Base-by-base conservation (phyloP, 1,140 invertebrate genomes). In the Whitmania pigra region DNA sequence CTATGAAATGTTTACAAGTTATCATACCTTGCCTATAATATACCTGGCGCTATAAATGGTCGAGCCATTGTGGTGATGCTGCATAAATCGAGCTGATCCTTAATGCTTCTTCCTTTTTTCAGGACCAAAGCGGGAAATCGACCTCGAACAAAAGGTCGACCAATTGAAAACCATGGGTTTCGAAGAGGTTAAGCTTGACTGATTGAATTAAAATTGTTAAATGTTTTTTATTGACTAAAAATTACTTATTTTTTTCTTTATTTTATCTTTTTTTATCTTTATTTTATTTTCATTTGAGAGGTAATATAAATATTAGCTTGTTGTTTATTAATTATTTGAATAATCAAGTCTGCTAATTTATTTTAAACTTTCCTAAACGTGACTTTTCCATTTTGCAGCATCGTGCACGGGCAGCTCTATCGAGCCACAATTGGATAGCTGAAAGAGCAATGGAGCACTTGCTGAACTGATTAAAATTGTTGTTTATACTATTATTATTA, bases 161-260 rank as follows among this genome's bases (percentile, higher is more conserved):
- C 81, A 82, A 74, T 73, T 85, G 74, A 79, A 77, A 75, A 79
- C 78, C 68, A 84, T 85, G 84, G 84, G 84, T 73, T 83, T 84
- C 78, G 79, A 78, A 74, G 80, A 80, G 77, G 83, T 84, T 75
- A 15, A 63, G 20, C 22, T 17, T 17, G 6, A 2, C 20, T 31
- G 18, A 63, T 63, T 25, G 22, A 11, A 63, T 63, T 63, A 63
- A 15, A 22, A 27, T 60, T 60, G 17, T 60, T 13, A 63, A 15
- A 36, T 60, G 66, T 13, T 49, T 67, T 27, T 49, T 70, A 71
- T 60, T 57, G 18, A 63, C 11, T 63, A 63, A 31, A 15, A 63
- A 63, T 63, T 18, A 63, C 18, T n/a, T n/a, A n/a, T n/a, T n/a
- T n/a, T n/a, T n/a, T n/a, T n/a, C n/a, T n/a, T n/a, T n/a, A n/a